phyloP scores from a whole-genome alignment of 2,797 vertebrate species.

The Paguma larvata region DNA sequence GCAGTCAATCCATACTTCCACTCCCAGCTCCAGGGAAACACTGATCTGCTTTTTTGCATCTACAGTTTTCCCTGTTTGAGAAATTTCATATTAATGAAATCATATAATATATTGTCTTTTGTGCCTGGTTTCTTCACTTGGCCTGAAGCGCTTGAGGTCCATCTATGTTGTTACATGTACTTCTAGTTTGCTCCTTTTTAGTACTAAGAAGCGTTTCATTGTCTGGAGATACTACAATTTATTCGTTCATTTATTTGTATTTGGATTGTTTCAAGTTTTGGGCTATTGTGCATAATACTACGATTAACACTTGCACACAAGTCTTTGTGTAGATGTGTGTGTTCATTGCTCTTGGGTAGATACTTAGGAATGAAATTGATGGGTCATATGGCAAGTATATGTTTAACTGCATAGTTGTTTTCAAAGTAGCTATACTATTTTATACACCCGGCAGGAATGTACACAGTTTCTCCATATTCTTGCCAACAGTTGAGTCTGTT shows the following conservation, averaged over 20 bases:
- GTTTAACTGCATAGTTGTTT: constrained; percentile 16
- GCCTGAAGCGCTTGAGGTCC: neutral
- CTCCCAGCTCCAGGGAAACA: neutral
- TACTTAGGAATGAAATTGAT: neutral
- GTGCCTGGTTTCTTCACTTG: neutral
- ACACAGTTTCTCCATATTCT: neutral
- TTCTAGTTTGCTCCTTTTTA: constrained; percentile 4
- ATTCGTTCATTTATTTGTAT: neutral
- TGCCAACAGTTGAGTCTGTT: neutral
- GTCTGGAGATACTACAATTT: neutral
- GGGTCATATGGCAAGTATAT: neutral
- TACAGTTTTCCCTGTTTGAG: neutral
- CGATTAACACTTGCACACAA: neutral
- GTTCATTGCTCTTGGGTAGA: neutral
- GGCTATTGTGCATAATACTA: neutral
- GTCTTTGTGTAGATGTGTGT: neutral
- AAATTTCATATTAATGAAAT: neutral
- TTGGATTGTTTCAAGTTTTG: constrained; percentile 10
- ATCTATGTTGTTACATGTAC: neutral
- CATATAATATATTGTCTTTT: neutral
- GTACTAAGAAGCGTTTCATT: neutral
- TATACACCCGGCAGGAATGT: neutral
- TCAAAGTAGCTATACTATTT: neutral
- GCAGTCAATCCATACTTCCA: neutral
- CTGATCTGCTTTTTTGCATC: neutral